A percentile compares a stretch with the other conserved stretches of the same genome.
Conservation (phyloP, 2,888 invertebrate species). For the Cheilosia variabilis region DNA sequence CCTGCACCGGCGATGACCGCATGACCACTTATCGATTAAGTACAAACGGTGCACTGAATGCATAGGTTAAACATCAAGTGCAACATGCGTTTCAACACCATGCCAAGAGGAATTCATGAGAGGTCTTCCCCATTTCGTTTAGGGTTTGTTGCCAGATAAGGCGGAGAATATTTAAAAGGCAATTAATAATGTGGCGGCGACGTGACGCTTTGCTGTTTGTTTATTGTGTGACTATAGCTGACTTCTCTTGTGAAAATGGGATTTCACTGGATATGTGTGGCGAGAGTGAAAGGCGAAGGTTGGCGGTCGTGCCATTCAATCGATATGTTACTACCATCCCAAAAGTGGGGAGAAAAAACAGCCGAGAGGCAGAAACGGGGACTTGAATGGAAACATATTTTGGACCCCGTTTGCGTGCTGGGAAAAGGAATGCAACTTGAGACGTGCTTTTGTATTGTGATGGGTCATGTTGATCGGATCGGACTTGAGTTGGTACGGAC, state of each 20-base stretch:
- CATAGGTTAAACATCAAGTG: conserved; percentile 37
- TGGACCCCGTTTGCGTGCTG: conserved; percentile 5
- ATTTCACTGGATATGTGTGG: conserved; percentile 20
- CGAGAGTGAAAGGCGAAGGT: conserved; percentile 47
- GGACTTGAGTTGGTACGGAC: background rate
- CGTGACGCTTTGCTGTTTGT: conserved; percentile 24
- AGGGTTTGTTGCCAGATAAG: conserved; percentile 22
- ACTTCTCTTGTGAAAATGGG: background rate
- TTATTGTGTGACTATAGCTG: conserved; percentile 36
- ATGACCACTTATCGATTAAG: conserved; percentile 47
- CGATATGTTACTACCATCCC: conserved; percentile 16
- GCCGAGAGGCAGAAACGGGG: background rate
- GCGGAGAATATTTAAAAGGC: conserved; percentile 44
- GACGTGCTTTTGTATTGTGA: conserved; percentile 22
- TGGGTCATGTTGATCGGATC: background rate
- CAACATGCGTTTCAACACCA: conserved; percentile 37
- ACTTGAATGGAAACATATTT: conserved; percentile 16
- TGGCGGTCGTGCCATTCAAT: conserved; percentile 17
- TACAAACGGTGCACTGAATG: conserved; percentile 8
- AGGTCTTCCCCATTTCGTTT: background rate
- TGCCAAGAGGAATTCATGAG: background rate
- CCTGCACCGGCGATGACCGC: conserved; percentile 36
- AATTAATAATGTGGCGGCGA: conserved; percentile 56
- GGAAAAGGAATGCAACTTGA: conserved; percentile 11
- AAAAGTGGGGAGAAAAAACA: background rate